Evolutionary conservation across 2,113 vertebrate species (phyloP).

Genomic region (Chaetorhynchus papuensis): DNA sequence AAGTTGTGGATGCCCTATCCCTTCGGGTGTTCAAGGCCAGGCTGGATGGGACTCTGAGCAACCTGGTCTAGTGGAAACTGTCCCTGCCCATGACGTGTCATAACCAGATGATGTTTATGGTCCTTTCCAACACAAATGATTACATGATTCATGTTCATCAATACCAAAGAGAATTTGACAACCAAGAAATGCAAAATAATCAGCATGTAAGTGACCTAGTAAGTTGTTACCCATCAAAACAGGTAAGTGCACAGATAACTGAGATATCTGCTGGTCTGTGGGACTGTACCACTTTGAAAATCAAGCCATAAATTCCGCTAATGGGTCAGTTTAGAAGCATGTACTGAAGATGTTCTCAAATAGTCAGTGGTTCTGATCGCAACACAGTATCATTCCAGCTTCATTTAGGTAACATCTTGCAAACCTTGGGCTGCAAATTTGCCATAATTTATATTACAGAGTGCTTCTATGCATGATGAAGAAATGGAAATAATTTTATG

Average conservation of each 20-base stretch:
- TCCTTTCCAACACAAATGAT: neutral
- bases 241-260: neutral
- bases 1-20: neutral
- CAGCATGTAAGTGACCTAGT: neutral
- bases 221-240: neutral
- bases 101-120: neutral
- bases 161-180: neutral
- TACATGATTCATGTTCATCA: neutral
- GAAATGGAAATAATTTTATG: neutral
- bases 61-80: too few species aligned
- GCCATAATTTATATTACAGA: neutral
- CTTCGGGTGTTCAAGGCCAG: neutral
- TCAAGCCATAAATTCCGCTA: neutral
- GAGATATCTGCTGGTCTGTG: neutral
- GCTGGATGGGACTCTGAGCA: neutral
- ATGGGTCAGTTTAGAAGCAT: neutral
- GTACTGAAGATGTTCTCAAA: neutral
- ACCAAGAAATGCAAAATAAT: neutral
- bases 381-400: neutral
- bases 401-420: neutral
- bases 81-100: rapidly evolving
- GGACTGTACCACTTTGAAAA: neutral
- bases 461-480: neutral
- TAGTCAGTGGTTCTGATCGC: neutral
- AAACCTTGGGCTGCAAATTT: neutral